These are phyloP conservation scores for Drosophila mayaguana DNA, from an alignment of 2,888 invertebrate species.

Conservation along the genomic window DNA sequence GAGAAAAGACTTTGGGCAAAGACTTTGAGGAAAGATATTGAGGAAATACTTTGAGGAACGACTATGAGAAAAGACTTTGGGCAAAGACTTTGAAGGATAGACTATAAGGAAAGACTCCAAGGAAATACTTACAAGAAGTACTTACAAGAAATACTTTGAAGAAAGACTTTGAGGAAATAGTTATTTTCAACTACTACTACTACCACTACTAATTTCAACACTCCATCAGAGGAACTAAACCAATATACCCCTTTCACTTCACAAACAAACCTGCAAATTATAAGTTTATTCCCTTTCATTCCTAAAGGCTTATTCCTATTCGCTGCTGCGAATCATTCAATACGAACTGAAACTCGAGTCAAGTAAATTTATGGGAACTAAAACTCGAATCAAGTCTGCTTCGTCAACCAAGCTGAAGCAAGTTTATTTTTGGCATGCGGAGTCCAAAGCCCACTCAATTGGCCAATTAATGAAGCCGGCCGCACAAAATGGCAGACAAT, in stretches of 20 bases:
- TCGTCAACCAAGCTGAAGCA: background rate
- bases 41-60: no score
- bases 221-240: background rate
- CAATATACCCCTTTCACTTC: background rate
- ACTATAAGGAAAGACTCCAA: no score
- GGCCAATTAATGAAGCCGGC: constrained; percentile 28
- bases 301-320: background rate
- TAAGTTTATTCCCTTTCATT: background rate
- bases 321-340: background rate
- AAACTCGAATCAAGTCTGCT: background rate
- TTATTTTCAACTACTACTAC: no score
- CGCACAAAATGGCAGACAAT: constrained; percentile 34
- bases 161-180: no score
- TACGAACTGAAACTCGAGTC: no score
- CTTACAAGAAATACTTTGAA: no score
- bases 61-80: no score
- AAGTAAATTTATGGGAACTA: background rate
- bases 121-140: no score
- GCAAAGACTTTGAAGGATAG: no score
- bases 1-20: no score
- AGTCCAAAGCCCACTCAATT: constrained; percentile 33
- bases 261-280: background rate
- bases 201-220: no score
- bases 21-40: no score
- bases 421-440: background rate